These are phyloP conservation scores for Scomberomorus guttatus DNA, from an alignment of 2,797 vertebrate genomes.

Conservation along the genomic window DNA sequence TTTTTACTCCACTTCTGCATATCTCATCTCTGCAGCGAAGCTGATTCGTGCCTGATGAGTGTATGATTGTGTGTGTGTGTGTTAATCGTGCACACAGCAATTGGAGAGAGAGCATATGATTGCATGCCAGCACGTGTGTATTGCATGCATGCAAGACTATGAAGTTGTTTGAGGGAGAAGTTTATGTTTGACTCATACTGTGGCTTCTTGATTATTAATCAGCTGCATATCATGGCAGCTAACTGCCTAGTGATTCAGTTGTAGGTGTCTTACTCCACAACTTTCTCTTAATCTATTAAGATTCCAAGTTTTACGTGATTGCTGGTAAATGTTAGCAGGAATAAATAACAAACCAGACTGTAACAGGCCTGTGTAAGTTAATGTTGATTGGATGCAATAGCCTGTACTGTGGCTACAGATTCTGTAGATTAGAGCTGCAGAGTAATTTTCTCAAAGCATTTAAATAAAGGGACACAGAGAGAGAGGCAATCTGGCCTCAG, in stretches of 20 bases:
- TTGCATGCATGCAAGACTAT: constrained; percentile 47
- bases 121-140: constrained; percentile 61
- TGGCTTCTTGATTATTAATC: constrained; percentile 49
- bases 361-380: constrained; percentile 38
- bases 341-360: constrained; percentile 55
- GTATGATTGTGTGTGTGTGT: constrained; percentile 6
- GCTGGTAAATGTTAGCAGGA: constrained; percentile 39
- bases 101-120: constrained; percentile 32
- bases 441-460: constrained; percentile 27
- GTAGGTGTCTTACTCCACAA: constrained; percentile 27
- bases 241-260: constrained; percentile 47
- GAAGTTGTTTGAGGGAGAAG: background rate
- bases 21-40: constrained; percentile 40
- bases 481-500: background rate
- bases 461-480: background rate
- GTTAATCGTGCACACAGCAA: background rate
- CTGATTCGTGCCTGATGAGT: constrained; percentile 47
- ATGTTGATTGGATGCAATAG: constrained; percentile 41
- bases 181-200: constrained; percentile 24
- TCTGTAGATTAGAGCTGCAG: constrained; percentile 23
- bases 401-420: constrained; percentile 21
- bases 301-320: constrained; percentile 40
- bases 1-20: constrained; percentile 15
- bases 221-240: constrained; percentile 45
- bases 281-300: constrained; percentile 35